Conservation (phyloP, 2,113 vertebrate species). For the Colossoma macropomum region DNA sequence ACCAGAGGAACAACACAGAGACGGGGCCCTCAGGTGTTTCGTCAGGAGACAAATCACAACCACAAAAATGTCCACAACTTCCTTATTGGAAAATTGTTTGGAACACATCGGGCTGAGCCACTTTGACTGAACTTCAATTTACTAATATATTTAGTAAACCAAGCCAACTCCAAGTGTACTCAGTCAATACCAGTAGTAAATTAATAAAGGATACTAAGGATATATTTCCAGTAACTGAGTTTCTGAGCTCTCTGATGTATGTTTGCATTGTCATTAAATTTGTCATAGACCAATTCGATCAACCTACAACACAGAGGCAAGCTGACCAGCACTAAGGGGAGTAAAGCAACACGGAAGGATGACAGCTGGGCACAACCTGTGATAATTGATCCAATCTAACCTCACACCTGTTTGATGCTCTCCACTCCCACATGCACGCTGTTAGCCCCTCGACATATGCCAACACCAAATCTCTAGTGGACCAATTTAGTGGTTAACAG, state of each 20-base stretch:
- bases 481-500: slow-evolving; percentile 52
- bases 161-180: background rate
- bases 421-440: slow-evolving; percentile 48
- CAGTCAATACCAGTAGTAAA: background rate
- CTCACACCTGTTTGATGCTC: slow-evolving; percentile 55
- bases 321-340: slow-evolving; percentile 16
- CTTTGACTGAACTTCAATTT: background rate
- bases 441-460: slow-evolving; percentile 52
- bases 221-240: background rate
- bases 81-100: background rate
- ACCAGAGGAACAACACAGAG: slow-evolving; percentile 61
- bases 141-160: slow-evolving; percentile 18
- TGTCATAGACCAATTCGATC: background rate
- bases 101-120: background rate
- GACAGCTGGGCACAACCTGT: slow-evolving; percentile 66
- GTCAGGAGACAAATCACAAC: slow-evolving; percentile 48
- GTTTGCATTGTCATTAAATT: background rate
- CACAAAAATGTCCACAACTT: slow-evolving; percentile 47
- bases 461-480: slow-evolving; percentile 53
- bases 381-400: slow-evolving; percentile 60
- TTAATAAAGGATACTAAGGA: background rate
- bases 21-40: slow-evolving; percentile 45
- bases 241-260: background rate
- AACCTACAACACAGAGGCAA: background rate
- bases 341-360: background rate